Base-by-base conservation (phyloP, 1,140 invertebrate genomes). In the Propsilocerus akamusi region DNA sequence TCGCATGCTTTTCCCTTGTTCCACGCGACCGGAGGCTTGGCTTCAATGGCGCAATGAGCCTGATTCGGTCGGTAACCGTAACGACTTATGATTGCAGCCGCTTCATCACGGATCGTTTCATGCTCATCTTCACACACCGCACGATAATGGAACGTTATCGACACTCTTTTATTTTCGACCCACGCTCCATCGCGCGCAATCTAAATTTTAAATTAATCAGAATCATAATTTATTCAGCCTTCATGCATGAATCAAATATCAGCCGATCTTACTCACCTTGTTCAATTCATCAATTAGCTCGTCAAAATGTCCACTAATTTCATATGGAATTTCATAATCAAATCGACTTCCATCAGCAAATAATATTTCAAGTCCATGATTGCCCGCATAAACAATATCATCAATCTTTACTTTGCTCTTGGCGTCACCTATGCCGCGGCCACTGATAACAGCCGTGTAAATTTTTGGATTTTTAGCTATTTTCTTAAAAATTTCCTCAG, bases 311-410 rank as follows among this genome's bases (percentile, higher is more conserved):
- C 77, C 78, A 56, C 86, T 80, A 51, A 82, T 77, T 55, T 89
- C 85, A 6, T 75, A 72, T 0, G 87, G 86, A 74, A 91, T 80
- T 2, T 87, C 83, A 68, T 88, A 86, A 8, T 89, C 82, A 60
- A 89, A 90, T 56, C 84, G 81, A 32, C 82, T 88, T 12, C 86
- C 86, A 64, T 92, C 86, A 0, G 86, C 84, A 66, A 91, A 87
- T 37, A 87, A 63, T 53, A 92, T 90, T 67, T 92, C 86, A 50
- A 92, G 64, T 17, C 87, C 89, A 59, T 92, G 89, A 66, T 85
- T 91, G 23, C 88, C 89, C 25, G 87, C 88, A 58, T 93, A 92
- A 2, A 87, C 91, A n/a, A 92, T 85, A 25, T 83, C 81, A 47
- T 86, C 79, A 54, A 92, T 88, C 0, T 83, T 83, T 26, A 93